Conservation (phyloP, 2,888 invertebrate genomes). For the Coelinius sp. region DNA sequence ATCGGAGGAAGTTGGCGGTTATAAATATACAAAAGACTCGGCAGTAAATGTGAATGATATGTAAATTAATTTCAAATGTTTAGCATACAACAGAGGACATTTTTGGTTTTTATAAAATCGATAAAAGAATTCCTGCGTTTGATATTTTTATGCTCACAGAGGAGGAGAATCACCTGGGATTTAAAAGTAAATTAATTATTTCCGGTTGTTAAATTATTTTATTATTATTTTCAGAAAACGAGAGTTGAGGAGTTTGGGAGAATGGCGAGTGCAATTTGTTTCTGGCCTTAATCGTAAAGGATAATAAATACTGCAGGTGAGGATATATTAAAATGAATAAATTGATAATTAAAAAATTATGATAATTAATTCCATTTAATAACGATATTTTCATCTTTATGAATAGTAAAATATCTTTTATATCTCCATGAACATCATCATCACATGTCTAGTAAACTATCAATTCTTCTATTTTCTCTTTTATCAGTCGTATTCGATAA, state of each 20-base stretch:
- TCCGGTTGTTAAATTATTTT: background rate
- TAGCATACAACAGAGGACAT: constrained; percentile 1
- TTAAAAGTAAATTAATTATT: background rate
- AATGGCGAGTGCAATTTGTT: background rate
- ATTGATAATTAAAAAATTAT: too few species aligned
- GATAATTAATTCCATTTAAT: too few species aligned
- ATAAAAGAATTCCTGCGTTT: background rate
- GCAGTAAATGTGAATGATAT: constrained; percentile 56
- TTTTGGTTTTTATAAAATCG: background rate
- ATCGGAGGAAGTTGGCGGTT: constrained; percentile 65
- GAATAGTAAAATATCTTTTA: too few species aligned
- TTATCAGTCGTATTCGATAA: too few species aligned
- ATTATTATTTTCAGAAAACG: background rate
- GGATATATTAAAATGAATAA: background rate
- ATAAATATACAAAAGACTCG: constrained; percentile 63
- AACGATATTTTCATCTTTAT: too few species aligned
- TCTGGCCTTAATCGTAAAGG: background rate
- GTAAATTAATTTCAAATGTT: constrained; percentile 51
- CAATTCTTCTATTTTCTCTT: too few species aligned
- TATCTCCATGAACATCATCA: too few species aligned
- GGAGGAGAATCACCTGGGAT: too few species aligned
- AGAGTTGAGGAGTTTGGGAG: background rate
- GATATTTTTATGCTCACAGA: background rate
- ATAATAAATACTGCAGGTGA: background rate
- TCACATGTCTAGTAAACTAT: too few species aligned